Percentiles rank a stretch among this genome's conserved stretches.
Conservation (phyloP, 23 tunicate species). For the Styela clava region DNA sequence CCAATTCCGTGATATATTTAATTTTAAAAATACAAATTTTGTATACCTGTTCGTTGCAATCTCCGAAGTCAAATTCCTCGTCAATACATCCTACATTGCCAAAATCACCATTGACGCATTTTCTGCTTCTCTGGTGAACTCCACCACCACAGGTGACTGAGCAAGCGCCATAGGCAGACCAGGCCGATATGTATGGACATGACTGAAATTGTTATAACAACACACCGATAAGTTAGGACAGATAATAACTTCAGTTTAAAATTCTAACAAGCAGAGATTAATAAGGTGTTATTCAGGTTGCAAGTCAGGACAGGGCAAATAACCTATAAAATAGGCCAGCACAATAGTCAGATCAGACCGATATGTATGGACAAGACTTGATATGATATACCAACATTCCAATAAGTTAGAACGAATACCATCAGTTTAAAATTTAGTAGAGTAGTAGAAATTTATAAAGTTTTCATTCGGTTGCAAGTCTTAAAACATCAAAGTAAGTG, state of each 20-base stretch:
- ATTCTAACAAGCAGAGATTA: not conserved
- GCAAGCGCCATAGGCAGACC: constrained; percentile 6
- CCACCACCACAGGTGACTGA: constrained; percentile 19
- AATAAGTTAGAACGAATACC: too few relatives aligned
- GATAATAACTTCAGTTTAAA: not conserved
- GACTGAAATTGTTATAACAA: not conserved
- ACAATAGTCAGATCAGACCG: too few relatives aligned
- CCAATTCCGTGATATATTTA: too few relatives aligned
- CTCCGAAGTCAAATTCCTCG: not conserved
- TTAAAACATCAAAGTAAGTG: too few relatives aligned
- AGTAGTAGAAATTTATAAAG: too few relatives aligned
- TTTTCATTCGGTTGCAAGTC: too few relatives aligned
- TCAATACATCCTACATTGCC: constrained; percentile 60
- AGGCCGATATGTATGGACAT: constrained; percentile 8
- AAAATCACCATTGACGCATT: constrained; percentile 29
- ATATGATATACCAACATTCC: too few relatives aligned
- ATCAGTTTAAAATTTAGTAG: too few relatives aligned
- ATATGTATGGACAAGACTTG: too few relatives aligned
- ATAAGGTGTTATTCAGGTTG: not conserved
- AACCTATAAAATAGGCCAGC: too few relatives aligned
- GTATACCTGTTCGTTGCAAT: constrained; percentile 32
- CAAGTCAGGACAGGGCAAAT: not conserved
- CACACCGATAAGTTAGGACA: not conserved
- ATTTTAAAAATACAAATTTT: too few relatives aligned
- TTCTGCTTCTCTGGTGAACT: constrained; percentile 17